Conservation (phyloP, 2,888 invertebrate species). For the Automeris io region DNA sequence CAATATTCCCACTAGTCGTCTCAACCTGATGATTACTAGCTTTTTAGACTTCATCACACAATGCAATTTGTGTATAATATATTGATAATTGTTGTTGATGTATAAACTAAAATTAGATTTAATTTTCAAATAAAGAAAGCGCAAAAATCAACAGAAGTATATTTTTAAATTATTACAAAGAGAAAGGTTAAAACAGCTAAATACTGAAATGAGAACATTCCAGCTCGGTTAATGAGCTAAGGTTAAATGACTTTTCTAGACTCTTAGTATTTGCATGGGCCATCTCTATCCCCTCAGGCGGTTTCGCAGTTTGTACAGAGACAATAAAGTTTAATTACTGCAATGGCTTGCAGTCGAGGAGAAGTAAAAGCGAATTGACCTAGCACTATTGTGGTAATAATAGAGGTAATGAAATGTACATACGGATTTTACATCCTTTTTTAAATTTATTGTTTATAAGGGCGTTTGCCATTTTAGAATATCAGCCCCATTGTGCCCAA, state of each 20-base stretch:
- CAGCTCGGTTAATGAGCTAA: slow-evolving; percentile 17
- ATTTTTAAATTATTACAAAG: not conserved
- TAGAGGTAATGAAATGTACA: not conserved
- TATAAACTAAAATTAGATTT: too few species aligned
- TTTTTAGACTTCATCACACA: too few species aligned
- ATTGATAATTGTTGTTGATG: too few species aligned
- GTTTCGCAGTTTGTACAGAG: not conserved
- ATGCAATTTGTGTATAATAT: too few species aligned
- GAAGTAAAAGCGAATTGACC: not conserved
- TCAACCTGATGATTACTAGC: too few species aligned
- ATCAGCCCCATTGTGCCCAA: too few species aligned
- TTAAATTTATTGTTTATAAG: too few species aligned
- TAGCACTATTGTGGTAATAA: not conserved
- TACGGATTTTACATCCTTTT: too few species aligned
- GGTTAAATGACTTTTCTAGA: slow-evolving; percentile 19
- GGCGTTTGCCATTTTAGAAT: too few species aligned
- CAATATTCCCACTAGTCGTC: too few species aligned
- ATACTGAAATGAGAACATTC: slow-evolving; percentile 7
- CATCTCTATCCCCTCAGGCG: not conserved
- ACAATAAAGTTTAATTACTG: slow-evolving; percentile 4
- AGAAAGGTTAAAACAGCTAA: not conserved
- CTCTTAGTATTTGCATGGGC: slow-evolving; percentile 16
- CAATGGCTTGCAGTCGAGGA: not conserved
- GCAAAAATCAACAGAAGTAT: too few species aligned
- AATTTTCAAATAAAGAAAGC: too few species aligned